A percentile compares a stretch with the other conserved stretches of the same genome.
These are phyloP conservation scores for Enteromius fasciolatus DNA, from an alignment of 2,797 vertebrate species.

Conservation along the genomic window DNA sequence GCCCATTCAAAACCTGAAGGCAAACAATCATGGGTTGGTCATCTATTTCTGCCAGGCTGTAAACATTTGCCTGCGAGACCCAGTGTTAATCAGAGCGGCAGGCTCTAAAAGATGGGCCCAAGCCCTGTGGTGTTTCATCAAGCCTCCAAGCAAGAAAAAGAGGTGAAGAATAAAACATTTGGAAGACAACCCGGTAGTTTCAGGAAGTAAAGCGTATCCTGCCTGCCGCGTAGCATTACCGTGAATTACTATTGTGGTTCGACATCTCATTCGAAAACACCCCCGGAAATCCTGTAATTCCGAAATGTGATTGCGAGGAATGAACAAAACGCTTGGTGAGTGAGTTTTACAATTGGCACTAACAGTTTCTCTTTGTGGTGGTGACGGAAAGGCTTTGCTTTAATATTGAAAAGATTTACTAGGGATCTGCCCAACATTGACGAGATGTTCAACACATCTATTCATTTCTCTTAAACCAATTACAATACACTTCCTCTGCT, in stretches of 20 bases:
- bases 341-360: constrained; percentile 17
- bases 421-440: constrained; percentile 27
- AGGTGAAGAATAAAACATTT: background rate
- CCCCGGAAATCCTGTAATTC: constrained; percentile 1
- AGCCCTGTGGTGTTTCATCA: background rate
- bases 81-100: background rate
- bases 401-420: constrained; percentile 24
- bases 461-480: constrained; percentile 19
- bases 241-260: background rate
- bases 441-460: constrained; percentile 29
- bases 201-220: background rate
- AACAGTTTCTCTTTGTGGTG: constrained; percentile 21
- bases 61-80: background rate
- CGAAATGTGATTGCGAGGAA: constrained; percentile 1
- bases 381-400: constrained; percentile 17
- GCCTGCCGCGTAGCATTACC: background rate
- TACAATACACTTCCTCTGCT: constrained; percentile 32
- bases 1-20: constrained; percentile 5
- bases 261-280: constrained; percentile 8
- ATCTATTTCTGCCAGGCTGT: background rate
- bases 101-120: background rate
- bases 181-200: constrained; percentile 11
- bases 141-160: background rate
- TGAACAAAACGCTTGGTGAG: background rate
- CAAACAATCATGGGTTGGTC: constrained; percentile 17